Conservation (phyloP, 2,113 vertebrate species). For the rabbit (Oryctolagus cuniculus) region DNA sequence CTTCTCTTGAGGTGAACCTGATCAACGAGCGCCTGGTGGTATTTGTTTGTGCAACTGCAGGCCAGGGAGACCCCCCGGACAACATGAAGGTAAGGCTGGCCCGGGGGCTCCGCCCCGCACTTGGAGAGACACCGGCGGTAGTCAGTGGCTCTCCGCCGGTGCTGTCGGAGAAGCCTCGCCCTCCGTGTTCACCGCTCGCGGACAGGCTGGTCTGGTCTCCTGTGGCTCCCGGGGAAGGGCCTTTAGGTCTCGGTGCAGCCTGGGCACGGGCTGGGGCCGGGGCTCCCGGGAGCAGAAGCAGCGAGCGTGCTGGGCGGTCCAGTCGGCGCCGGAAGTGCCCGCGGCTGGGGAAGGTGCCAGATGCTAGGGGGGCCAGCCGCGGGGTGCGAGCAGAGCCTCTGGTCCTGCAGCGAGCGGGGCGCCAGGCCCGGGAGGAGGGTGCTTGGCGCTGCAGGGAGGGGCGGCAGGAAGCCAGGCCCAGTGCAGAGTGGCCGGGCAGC, state of each 20-base stretch:
- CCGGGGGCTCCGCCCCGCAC: neutral
- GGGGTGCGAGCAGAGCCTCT: neutral
- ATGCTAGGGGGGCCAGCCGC: neutral
- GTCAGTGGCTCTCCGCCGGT: neutral
- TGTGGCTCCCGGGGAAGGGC: neutral
- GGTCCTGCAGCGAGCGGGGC: too few species aligned
- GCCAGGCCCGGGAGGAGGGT: too few species aligned
- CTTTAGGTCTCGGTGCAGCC: too few species aligned
- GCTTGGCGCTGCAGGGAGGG: too few species aligned
- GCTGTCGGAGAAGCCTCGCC: neutral
- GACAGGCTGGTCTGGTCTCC: too few species aligned
- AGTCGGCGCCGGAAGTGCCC: rapidly evolving
- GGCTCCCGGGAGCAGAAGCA: neutral
- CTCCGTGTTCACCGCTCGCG: too few species aligned
- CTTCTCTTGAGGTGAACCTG: constrained; percentile 90
- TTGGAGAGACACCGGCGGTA: neutral
- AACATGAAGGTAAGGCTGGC: constrained; percentile 95
- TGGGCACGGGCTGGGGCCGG: too few species aligned
- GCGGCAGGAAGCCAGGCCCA: neutral
- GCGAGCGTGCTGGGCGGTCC: neutral
- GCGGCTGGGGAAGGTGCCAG: neutral
- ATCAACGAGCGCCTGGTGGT: constrained; percentile 94
- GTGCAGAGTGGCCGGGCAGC: neutral
- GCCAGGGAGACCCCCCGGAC: constrained; percentile 98
- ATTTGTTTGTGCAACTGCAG: constrained; percentile 96